A percentile compares a stretch with the other conserved stretches of the same genome.
These are phyloP conservation scores for Eospalax fontanierii DNA, from an alignment of 2,797 vertebrate species.

Conservation along the genomic window DNA sequence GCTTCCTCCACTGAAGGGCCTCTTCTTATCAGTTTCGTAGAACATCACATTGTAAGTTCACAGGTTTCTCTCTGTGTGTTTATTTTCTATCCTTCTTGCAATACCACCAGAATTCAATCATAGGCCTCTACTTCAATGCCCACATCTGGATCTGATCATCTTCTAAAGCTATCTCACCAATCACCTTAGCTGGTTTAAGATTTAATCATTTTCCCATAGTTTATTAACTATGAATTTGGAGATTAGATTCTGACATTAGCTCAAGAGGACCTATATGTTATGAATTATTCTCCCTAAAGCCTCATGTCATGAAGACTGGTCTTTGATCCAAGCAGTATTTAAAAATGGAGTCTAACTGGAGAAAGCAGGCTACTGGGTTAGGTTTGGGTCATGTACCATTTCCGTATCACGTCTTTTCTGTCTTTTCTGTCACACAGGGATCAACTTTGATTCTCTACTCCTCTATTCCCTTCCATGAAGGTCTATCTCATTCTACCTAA, in stretches of 20 bases:
- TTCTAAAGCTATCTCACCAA: background rate
- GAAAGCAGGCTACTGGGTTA: background rate
- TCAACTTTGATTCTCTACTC: background rate
- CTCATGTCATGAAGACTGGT: background rate
- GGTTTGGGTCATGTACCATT: background rate
- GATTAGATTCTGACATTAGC: background rate
- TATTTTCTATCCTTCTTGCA: background rate
- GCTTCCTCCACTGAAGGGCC: background rate
- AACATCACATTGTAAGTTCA: accelerated
- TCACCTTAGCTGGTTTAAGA: background rate
- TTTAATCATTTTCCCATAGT: background rate
- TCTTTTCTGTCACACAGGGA: background rate
- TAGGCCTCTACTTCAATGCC: too few species aligned
- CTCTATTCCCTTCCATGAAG: background rate
- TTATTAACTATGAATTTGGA: background rate
- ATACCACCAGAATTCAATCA: background rate
- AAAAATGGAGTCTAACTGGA: background rate
- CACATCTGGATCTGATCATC: background rate
- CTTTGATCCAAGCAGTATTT: too few species aligned
- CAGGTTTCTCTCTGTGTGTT: too few species aligned
- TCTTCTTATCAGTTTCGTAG: background rate
- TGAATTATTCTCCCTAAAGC: background rate
- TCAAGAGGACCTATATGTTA: too few species aligned
- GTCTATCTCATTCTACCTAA: too few species aligned
- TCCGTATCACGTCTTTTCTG: background rate